These are phyloP conservation scores for Gallirallus australis DNA, from an alignment of 2,797 vertebrate species.

Conservation along the genomic window DNA sequence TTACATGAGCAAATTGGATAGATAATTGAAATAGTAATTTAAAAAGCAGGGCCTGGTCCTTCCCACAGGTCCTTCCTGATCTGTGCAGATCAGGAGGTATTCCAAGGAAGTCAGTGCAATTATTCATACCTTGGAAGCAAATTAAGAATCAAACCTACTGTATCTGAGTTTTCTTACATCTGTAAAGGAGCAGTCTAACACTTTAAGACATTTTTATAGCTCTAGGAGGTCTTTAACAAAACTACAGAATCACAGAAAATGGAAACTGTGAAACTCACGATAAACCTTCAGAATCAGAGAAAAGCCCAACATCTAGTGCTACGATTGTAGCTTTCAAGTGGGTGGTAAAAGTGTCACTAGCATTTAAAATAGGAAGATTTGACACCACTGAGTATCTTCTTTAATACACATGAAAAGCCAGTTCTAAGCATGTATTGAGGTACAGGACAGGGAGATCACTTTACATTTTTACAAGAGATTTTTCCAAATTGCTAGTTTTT, in stretches of 20 bases:
- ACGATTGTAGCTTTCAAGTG: background rate
- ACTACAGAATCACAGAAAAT: background rate
- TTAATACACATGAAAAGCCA: background rate
- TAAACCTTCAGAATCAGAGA: background rate
- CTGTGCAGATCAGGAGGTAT: background rate
- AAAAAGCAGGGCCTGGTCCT: background rate
- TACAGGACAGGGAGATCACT: accelerated
- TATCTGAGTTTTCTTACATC: background rate
- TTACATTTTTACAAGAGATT: background rate
- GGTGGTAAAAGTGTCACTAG: background rate
- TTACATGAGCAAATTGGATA: background rate
- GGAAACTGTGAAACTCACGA: background rate
- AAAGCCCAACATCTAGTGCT: background rate
- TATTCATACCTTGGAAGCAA: background rate
- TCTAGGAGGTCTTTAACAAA: background rate
- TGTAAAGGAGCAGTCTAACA: background rate
- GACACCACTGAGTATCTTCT: background rate
- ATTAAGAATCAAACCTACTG: background rate
- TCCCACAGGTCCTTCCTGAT: background rate
- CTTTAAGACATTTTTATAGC: accelerated
- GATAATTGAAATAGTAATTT: background rate
- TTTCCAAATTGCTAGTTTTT: background rate
- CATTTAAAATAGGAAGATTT: background rate
- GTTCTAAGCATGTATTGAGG: background rate
- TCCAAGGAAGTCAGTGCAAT: background rate